phyloP scores from a whole-genome alignment of 2,888 invertebrate species.

The Imbricaverruca yamaguchii region DNA sequence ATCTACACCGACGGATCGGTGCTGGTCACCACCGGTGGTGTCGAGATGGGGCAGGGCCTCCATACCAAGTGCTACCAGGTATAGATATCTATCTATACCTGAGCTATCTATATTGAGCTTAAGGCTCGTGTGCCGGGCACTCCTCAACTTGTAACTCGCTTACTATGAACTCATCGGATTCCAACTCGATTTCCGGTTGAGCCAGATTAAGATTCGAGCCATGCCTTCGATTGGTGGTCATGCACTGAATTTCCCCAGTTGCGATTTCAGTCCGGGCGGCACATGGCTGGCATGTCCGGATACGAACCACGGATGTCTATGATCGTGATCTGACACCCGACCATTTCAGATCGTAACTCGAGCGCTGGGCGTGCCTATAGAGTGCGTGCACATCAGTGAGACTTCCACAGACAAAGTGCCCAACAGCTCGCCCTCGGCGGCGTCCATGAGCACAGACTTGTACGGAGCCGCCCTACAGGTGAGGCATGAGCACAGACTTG shows the following conservation, averaged over 20 bases:
- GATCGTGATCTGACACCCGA: neutral
- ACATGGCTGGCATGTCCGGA: no score
- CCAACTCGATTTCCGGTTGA: no score
- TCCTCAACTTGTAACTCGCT: no score
- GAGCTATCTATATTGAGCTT: no score
- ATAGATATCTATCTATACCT: no score
- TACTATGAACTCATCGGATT: no score
- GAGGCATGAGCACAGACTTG: constrained; percentile 66
- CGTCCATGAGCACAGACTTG: constrained; percentile 77
- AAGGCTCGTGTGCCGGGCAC: no score
- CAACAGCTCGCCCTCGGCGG: constrained; percentile 83
- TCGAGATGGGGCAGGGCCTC: constrained; percentile 95
- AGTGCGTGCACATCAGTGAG: constrained; percentile 71
- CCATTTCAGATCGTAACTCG: constrained; percentile 59
- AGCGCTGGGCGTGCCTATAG: constrained; percentile 58
- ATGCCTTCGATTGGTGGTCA: no score
- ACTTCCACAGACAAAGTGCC: constrained; percentile 85
- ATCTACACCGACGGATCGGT: constrained; percentile 76
- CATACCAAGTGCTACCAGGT: constrained; percentile 83
- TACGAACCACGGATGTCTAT: no score
- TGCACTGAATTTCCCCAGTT: no score
- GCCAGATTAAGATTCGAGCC: no score
- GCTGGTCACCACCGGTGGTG: constrained; percentile 73
- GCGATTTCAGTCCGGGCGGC: no score
- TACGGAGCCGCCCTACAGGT: constrained; percentile 83